Base-by-base conservation (phyloP, 2,797 vertebrate genomes). In the Lutjanus campechanus region DNA sequence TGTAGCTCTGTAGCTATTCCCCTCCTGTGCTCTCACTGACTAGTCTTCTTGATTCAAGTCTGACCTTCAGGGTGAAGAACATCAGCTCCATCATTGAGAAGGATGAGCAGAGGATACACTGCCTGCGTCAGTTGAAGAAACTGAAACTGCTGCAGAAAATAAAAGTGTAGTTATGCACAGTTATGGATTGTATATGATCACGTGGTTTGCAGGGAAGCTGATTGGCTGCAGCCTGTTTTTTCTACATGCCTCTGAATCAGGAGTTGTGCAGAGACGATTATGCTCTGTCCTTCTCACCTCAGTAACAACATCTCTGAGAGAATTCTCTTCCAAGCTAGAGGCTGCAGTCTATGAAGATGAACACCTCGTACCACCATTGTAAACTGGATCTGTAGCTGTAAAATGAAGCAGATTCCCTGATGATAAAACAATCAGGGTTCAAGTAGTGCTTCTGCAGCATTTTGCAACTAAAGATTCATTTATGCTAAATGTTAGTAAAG, bases 331-430 rank as follows among this genome's bases (percentile, higher is more conserved):
- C 20, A 47, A 63, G 36, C n/a, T 7, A 43, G 7, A 66, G 11
- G 41, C 19, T 51, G 8, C n/a, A 65, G 29, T 80, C 53, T 22
- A 7, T 49, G 41, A 66, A 65, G 60, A 80, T 68, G 13, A 72
- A 78, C 43, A 13, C 2, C 4, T 64, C 0, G 1, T 69, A 50
- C 22, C 25, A 25, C 5, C 20, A 61, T 46, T 46, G 16, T 2
- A 3, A 69, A 47, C 16, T 53, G 40, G 17, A 73, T 51, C 12
- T 44, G 29, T 1, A 54, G n/a, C 40, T 71, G 25, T 40, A 59
- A 69, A 77, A 51, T 53, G 7, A 62, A 17, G 41, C 25, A 41
- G n/a, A 70, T 56, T 36, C 1, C 62, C 17, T 61, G 16, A 76
- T 44, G 25, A 55, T 61, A 22, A 78, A 69, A 12, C 41, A 47